Conservation (phyloP, 30 jellyfish, hydroid and myxozoan genomes). For the Aurelia aurita region DNA sequence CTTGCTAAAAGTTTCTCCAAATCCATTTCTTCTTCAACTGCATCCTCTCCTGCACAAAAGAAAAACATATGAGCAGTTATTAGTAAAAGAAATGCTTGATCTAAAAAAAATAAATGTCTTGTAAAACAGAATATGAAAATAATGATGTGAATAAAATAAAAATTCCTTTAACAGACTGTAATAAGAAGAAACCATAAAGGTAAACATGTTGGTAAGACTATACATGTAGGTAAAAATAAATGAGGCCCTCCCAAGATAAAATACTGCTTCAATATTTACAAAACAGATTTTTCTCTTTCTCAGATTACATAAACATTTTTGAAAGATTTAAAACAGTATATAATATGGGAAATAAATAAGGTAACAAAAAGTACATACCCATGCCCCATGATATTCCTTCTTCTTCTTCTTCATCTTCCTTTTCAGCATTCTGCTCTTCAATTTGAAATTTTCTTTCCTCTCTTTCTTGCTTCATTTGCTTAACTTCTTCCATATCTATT, state of each 20-base stretch:
- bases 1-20: conserved; percentile 80
- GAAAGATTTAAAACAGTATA: neutral
- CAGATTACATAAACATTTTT: too few species aligned
- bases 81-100: neutral
- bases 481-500: conserved; percentile 60
- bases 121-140: too few species aligned
- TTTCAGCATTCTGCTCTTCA: neutral
- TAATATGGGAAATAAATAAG: neutral
- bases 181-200: too few species aligned
- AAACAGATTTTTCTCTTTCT: too few species aligned
- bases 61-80: neutral
- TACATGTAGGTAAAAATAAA: too few species aligned
- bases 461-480: conserved; percentile 27
- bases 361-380: conserved; percentile 47
- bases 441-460: conserved; percentile 31
- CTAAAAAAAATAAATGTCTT: neutral
- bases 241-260: too few species aligned
- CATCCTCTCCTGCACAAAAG: conserved; percentile 89
- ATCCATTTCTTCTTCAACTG: conserved; percentile 92
- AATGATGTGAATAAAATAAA: too few species aligned
- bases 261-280: too few species aligned
- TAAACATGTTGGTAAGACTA: too few species aligned
- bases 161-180: too few species aligned
- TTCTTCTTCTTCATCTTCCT: conserved; percentile 34
- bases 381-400: conserved; percentile 93